Base-by-base conservation (phyloP, 2,797 vertebrate genomes). In the Eulemur rubriventer region DNA sequence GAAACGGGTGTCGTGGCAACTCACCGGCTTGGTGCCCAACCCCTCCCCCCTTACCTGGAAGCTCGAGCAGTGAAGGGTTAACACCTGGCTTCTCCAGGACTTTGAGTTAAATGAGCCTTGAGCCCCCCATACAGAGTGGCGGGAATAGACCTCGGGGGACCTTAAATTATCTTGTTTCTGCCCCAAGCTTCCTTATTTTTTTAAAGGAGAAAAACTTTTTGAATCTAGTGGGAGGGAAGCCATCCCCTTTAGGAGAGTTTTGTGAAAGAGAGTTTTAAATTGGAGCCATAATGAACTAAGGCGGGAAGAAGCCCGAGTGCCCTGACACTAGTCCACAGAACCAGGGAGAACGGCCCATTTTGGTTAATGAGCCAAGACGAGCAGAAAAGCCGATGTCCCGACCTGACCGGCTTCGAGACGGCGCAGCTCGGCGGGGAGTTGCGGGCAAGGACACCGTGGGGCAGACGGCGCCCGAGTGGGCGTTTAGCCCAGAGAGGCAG, bases 101-200 rank as follows among this genome's bases (percentile, higher is more conserved):
- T 61, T 84, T n/a, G 86, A 48, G 55, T 87, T 91, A 85, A 96
- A 50, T 85, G 81, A 63, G 20, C 33, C 52, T 92, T 85, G 33
- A 94, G 41, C 20, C 41, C 82, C 20, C 48, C 72, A 18, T 41
- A 57, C 13, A 75, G 50, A n/a, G 6, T 50, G 86, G 55, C 70
- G 28, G 26, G 82, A 80, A 79, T 78, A 20, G 57, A 85, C 38
- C 26, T 93, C 86, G 41, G 7, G 26, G 79, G 61, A 93, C 48
- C n/a, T 78, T 91, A 78, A 82, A 82, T 94, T 82, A 43, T 50
- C 43, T 94, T 86, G 5, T 69, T 96, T 86, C 67, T 94, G 20
- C 33, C 35, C 70, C 8, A 26, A 65, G n/a, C 2, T 87, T 72
- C 12, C 13, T 50, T 89, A 24, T 33, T 24, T 33, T 52, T 69